Evolutionary conservation across 2,888 invertebrate genomes (phyloP), one percentile per base, ranked within the genome.

Genomic region (Alcis repandata): DNA sequence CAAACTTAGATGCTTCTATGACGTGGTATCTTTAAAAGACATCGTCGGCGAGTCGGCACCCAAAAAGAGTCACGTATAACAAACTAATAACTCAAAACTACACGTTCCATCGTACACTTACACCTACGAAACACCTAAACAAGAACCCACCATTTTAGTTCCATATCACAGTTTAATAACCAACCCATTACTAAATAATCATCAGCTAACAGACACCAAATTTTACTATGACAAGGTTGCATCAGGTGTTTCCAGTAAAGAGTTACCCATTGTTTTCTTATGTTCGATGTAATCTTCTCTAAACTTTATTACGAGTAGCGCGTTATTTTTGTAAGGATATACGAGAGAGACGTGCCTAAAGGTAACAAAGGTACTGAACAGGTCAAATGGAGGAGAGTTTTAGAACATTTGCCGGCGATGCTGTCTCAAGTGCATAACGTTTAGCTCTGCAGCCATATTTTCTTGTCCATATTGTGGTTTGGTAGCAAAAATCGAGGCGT

Each of bases 61-160:
- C 56, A 32, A 56, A 51, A 58, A 32, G 57, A 45, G 57, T 52
- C 57, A 63, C 63, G 57, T 57, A 56, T 32, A 11, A 51, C 10
- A 13, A 57, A 51, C 51, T 8, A 22, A 52, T 58, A 58, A 63
- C 52, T 63, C 63, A 46, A 58, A 63, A 53, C 22, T 45, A 52
- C 58, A 58, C 58, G 58, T 58, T 19, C 17, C 33, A 6, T 45
- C 20, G 22, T 53, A 63, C 63, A 58, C 20, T 36, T 58, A 63
- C 63, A 58, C 63, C 63, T 41, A 58, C 58, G 20, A 19, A 20
- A 40, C 15, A 11, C 20, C 15, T n/a, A 49, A 17, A 15, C 32
- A 32, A 15, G 6, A 4, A 27, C 6, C 2, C 4, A 11, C 8
- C 17, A 32, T 3, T 11, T 15, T 20, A 32, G 15, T 17, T 10